Base-by-base conservation (phyloP, 37 sponge, comb jelly and placozoan species). In the Hormiphora californensis region DNA sequence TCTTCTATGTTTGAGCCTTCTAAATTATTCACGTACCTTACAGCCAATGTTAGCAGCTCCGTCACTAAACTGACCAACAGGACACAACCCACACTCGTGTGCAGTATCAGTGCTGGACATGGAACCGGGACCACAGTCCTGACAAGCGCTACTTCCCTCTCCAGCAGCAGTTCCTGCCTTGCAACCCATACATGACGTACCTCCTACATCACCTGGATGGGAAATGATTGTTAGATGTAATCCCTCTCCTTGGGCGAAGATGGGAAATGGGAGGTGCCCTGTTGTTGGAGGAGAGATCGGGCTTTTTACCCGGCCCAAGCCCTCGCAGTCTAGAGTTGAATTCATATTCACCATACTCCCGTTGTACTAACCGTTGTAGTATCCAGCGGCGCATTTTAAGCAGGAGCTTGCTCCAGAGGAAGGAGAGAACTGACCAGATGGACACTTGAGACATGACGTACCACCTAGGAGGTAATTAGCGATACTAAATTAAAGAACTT, bases 1-100 rank as follows among this genome's bases (percentile, higher is more conserved):
- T n/a, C n/a, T 49, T 49, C 53, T 17, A 17, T 49, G 53, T 17
- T 49, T 17, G 15, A 49, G 53, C 15, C 15, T 17, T 49, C 53
- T 49, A n/a, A 9, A 49, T 17, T 49, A 49, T 49, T 9, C 15
- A 9, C 53, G 9, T 21, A 57, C 61, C 61, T 57, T 57, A 30
- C 81, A 73, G 44, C 17, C 43, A 21, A 46, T 73, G 81, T 73
- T 73, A 23, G 40, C 44, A 40, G 43, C 81, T 73, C 46, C 44
- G 44, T 73, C 81, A 21, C 44, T 73, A 28, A 25, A 73, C 19
- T 0, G 21, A 8, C 81, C 81, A 43, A 11, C 43, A 32, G 35
- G 7, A 73, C 81, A 73, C 46, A 73, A 25, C 11, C 43, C 44
- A 73, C 81, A 73, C 27, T 11, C 41, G 1, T 1, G 3, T 22